Conservation (phyloP, 1,140 invertebrate species). For the Galleria mellonella region DNA sequence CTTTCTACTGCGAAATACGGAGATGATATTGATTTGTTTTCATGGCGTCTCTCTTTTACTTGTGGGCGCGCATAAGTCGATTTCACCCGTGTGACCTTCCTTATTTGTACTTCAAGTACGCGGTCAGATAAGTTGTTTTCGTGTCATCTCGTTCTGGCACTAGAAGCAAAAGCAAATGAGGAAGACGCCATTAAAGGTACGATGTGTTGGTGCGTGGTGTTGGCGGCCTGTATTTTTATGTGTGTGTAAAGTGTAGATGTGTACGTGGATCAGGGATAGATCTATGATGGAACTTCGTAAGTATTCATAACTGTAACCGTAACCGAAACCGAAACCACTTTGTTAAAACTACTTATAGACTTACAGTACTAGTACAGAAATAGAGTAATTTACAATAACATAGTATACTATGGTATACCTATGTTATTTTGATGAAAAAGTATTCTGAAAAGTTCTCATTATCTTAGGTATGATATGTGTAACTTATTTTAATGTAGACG, state of each 20-base stretch:
- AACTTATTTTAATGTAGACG: too few species aligned
- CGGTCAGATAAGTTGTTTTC: constrained; percentile 67
- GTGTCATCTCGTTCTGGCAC: constrained; percentile 62
- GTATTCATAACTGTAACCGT: not conserved
- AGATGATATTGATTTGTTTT: constrained; percentile 75
- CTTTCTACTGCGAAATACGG: constrained; percentile 50
- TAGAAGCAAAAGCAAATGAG: constrained; percentile 34
- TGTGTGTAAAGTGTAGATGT: constrained; percentile 6
- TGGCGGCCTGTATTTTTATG: constrained; percentile 20
- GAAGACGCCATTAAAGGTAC: constrained; percentile 36
- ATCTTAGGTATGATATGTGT: too few species aligned
- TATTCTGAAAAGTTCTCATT: too few species aligned
- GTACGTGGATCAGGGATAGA: not conserved
- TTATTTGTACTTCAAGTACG: constrained; percentile 56
- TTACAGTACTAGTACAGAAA: too few species aligned
- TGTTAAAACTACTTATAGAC: not conserved
- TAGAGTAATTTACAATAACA: too few species aligned
- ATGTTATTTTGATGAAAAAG: too few species aligned
- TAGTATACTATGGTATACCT: too few species aligned
- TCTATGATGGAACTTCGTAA: too few species aligned
- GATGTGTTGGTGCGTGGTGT: constrained; percentile 23
- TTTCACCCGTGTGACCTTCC: constrained; percentile 61
- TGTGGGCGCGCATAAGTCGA: constrained; percentile 31
- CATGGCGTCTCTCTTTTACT: constrained; percentile 63
- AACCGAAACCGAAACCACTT: not conserved